A percentile compares a stretch with the other conserved stretches of the same genome.
phyloP scores from a whole-genome alignment of 1,140 invertebrate species.

The Calephelis nemesis region DNA sequence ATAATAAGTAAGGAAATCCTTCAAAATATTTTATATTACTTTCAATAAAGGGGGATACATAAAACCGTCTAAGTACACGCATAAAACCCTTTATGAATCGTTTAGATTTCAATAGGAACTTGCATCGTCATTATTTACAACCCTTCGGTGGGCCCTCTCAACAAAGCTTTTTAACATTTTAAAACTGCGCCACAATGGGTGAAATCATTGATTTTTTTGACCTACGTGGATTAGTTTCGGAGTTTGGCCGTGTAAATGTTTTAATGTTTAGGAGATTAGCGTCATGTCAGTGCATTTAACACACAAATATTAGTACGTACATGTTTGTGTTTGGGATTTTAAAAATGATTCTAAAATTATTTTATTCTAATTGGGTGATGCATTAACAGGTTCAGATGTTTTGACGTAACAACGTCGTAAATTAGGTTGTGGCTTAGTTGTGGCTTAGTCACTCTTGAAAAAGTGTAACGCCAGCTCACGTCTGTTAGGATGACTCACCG shows the following conservation, averaged over 20 bases:
- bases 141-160: conserved; percentile 68
- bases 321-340: conserved; percentile 56
- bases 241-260: conserved; percentile 61
- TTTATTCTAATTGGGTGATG: not conserved
- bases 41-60: conserved; percentile 13
- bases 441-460: no score
- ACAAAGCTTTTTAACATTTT: conserved; percentile 76
- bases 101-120: conserved; percentile 64
- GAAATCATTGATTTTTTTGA: conserved; percentile 60
- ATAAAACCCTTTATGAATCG: conserved; percentile 51
- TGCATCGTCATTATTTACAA: conserved; percentile 76
- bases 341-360: conserved; percentile 28
- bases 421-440: no score
- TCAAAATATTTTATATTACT: not conserved
- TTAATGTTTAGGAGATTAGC: conserved; percentile 76
- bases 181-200: conserved; percentile 64
- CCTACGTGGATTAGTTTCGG: conserved; percentile 49
- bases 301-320: conserved; percentile 64
- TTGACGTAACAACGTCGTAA: no score
- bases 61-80: conserved; percentile 21
- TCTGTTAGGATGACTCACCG: no score
- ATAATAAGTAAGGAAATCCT: not conserved
- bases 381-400: no score
- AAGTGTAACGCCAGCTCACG: no score
- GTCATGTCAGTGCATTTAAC: conserved; percentile 56